A percentile compares a stretch with the other conserved stretches of the same genome.
phyloP scores from a whole-genome alignment of 2,113 vertebrate genomes.

The Epinephelus fuscoguttatus region DNA sequence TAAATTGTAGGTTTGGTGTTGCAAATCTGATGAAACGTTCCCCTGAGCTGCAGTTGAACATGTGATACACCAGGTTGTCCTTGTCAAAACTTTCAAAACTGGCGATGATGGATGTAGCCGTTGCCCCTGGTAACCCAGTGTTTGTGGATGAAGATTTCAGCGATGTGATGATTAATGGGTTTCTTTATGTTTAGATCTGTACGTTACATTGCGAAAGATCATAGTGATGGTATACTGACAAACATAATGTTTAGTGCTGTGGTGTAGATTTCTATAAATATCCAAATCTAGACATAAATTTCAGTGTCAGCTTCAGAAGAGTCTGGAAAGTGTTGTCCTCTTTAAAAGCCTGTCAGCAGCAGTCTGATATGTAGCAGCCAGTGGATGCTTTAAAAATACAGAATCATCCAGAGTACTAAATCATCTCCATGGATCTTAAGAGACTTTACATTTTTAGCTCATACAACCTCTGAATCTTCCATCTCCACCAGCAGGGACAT shows the following conservation, averaged over 20 bases:
- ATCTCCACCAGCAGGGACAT: not conserved
- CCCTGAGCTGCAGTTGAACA: too few species aligned
- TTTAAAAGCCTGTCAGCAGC: slow-evolving; percentile 38
- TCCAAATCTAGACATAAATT: not conserved
- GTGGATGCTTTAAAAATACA: not conserved
- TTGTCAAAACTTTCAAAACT: too few species aligned
- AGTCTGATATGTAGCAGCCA: slow-evolving; percentile 5
- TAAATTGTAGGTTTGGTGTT: not conserved
- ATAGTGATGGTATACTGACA: not conserved
- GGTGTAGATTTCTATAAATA: slow-evolving; percentile 10
- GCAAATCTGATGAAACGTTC: not conserved
- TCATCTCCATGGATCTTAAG: slow-evolving; percentile 14
- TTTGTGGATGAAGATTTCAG: not conserved
- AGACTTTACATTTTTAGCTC: not conserved
- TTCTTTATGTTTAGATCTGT: not conserved
- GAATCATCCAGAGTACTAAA: slow-evolving; percentile 3
- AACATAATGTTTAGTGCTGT: not conserved
- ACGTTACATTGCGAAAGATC: not conserved
- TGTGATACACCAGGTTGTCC: too few species aligned
- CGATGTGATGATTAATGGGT: not conserved
- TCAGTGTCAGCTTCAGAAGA: not conserved
- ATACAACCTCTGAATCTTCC: not conserved
- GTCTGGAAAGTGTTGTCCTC: slow-evolving; percentile 2
- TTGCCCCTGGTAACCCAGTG: not conserved
- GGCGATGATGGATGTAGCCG: too few species aligned